phyloP scores from a whole-genome alignment of 2,113 vertebrate genomes.

The Maccullochella peelii region DNA sequence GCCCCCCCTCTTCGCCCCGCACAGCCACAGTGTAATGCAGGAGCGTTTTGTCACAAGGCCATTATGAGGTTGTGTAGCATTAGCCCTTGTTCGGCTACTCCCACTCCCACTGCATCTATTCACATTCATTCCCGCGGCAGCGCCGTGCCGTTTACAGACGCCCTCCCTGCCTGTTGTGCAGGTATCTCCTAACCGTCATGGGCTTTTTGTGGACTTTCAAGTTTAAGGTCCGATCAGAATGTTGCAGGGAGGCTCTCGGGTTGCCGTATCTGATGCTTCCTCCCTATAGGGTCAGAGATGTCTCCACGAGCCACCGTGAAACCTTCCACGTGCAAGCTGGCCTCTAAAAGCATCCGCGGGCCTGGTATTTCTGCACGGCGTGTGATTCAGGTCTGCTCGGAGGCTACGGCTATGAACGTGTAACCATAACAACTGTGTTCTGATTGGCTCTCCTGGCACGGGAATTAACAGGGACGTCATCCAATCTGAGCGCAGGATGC shows the following conservation, averaged over 20 bases:
- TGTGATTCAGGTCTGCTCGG: conserved; percentile 88
- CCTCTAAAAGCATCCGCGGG: conserved; percentile 36
- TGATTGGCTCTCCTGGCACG: conserved; percentile 87
- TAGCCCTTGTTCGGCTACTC: conserved; percentile 60
- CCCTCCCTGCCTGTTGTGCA: not conserved
- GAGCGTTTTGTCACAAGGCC: conserved; percentile 59
- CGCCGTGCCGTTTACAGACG: not conserved
- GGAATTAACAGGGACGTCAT: conserved; percentile 88
- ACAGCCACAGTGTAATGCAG: conserved; percentile 45
- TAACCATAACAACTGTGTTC: conserved; percentile 89
- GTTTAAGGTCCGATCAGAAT: not conserved
- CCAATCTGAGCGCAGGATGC: conserved; percentile 94
- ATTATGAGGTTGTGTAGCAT: conserved; percentile 57
- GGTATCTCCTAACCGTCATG: conserved; percentile 23
- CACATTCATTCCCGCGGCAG: conserved; percentile 38
- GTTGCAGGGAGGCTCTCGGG: not conserved
- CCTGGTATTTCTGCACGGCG: conserved; percentile 40
- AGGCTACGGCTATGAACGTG: conserved; percentile 92
- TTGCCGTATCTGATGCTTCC: not conserved
- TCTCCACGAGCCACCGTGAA: conserved; percentile 30
- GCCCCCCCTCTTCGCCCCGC: not conserved
- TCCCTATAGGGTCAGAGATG: not conserved
- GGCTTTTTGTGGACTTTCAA: not conserved
- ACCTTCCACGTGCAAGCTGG: conserved; percentile 20
- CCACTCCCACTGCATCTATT: conserved; percentile 48